Base-by-base conservation (phyloP, 2,113 vertebrate species). In the Phrynosoma platyrhinos region DNA sequence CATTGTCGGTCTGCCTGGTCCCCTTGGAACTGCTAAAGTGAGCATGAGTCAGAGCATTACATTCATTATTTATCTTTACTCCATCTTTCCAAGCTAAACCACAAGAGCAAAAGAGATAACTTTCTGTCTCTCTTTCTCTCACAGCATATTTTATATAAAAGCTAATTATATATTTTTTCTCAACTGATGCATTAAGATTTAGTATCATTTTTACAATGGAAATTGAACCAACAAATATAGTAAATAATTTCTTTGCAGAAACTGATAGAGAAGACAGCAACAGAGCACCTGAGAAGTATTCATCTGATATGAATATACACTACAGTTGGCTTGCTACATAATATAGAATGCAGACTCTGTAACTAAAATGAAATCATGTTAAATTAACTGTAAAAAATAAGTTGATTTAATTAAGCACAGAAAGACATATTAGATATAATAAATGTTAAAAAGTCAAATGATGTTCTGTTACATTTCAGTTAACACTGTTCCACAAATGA, bases 391-490 rank as follows among this genome's bases (percentile, higher is more conserved):
- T 96, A 96, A 97, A 96, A 97, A 97, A 96, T 97, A 96, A 97
- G 96, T 96, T 97, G 96, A 97, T 97, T 97, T 97, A 97, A 97
- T 97, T 97, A 97, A 97, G 93, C 96, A 95, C 96, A 96, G 96
- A 96, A 97, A 97, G 96, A 96, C 96, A 96, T 97, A 97, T 96
- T 97, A 97, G 95, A 97, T 96, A 96, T 96, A 96, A 97, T 97
- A 97, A 97, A 97, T 97, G 96, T 96, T 97, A 97, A 97, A 97
- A 97, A 97, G 96, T 97, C 96, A 97, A 97, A 97, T 97, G 97
- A 96, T 96, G 95, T 96, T 95, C 96, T 94, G 96, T 95, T 97
- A 96, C 94, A 96, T 97, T 97, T 97, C 97, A 96, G 96, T 96
- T 97, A 96, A 95, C 95, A 90, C 93, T 90, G 92, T 93, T 97